Percentiles rank a stretch among this genome's conserved stretches.
These are phyloP conservation scores for Dunckerocampus dactyliophorus DNA, from an alignment of 2,113 vertebrate species.

Conservation along the genomic window DNA sequence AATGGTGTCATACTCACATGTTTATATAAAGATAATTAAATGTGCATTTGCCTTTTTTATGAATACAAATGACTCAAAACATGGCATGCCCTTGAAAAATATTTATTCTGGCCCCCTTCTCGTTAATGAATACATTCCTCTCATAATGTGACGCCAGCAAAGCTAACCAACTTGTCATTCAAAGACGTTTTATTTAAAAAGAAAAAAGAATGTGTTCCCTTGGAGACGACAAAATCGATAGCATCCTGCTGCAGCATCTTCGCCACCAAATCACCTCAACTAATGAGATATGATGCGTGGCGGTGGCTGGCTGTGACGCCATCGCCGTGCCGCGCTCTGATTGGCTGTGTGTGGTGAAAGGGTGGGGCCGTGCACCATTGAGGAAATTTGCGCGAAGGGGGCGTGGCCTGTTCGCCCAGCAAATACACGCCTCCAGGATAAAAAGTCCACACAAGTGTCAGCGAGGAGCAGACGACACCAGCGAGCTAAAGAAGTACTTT, in stretches of 20 bases:
- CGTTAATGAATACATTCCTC: constrained; percentile 26
- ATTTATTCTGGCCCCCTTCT: constrained; percentile 45
- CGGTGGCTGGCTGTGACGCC: constrained; percentile 47
- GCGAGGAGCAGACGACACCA: constrained; percentile 30
- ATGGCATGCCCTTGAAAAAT: constrained; percentile 52
- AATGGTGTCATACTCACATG: background rate
- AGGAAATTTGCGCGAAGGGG: constrained; percentile 50
- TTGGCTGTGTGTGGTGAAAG: constrained; percentile 44
- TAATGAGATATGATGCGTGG: background rate
- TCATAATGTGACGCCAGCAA: constrained; percentile 2
- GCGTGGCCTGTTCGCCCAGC: constrained; percentile 44
- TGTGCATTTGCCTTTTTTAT: background rate
- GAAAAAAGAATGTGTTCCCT: constrained; percentile 40
- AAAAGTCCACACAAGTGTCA: constrained; percentile 34
- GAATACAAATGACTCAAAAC: too few relatives aligned
- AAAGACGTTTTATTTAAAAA: constrained; percentile 26
- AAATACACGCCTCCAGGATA: constrained; percentile 62
- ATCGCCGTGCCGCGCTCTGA: constrained; percentile 44
- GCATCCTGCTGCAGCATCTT: constrained; percentile 38
- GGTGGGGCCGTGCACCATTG: constrained; percentile 58
- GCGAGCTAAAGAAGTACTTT: constrained; percentile 7
- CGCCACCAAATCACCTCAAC: constrained; percentile 10
- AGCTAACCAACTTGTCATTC: constrained; percentile 43
- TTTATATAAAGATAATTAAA: background rate
- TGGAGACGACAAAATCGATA: constrained; percentile 62